phyloP scores from a whole-genome alignment of 2,797 vertebrate species.

The Helostoma temminkii region DNA sequence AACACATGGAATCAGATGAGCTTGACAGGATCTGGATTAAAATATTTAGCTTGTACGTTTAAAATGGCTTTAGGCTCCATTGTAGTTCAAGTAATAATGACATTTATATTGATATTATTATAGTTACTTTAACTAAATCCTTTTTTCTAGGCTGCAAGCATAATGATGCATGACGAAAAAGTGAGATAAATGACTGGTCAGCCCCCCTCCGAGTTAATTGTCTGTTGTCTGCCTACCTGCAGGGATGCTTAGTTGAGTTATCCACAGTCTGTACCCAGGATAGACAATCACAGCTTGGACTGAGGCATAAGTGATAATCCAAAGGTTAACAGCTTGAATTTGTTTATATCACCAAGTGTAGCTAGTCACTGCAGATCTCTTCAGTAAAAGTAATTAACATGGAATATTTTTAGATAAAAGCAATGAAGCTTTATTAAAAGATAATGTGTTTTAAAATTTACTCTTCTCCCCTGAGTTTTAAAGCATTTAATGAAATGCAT shows the following conservation, averaged over 20 bases:
- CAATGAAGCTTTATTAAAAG: neutral
- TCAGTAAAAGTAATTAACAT: neutral
- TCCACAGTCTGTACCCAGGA: constrained; percentile 9
- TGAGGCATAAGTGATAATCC: constrained; percentile 14
- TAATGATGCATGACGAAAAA: constrained; percentile 27
- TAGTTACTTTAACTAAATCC: neutral
- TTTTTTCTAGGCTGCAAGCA: constrained; percentile 15
- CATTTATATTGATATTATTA: constrained; percentile 13
- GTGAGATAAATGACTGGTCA: constrained; percentile 2
- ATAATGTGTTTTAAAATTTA: neutral
- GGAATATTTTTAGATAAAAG: neutral
- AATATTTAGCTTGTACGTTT: neutral
- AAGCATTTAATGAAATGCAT: neutral
- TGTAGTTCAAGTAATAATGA: constrained; percentile 11
- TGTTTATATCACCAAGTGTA: neutral
- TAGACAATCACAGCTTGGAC: constrained; percentile 5
- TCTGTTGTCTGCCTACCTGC: constrained; percentile 32
- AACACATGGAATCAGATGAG: neutral
- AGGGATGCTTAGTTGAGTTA: constrained; percentile 17
- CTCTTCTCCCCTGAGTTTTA: neutral
- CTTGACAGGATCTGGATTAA: neutral
- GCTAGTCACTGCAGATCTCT: neutral
- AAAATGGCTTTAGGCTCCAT: constrained; percentile 3
- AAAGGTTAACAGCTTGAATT: constrained; percentile 7
- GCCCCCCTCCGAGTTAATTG: constrained; percentile 14